Conservation (phyloP, 2,888 invertebrate species). For the Agonum fuliginosum region DNA sequence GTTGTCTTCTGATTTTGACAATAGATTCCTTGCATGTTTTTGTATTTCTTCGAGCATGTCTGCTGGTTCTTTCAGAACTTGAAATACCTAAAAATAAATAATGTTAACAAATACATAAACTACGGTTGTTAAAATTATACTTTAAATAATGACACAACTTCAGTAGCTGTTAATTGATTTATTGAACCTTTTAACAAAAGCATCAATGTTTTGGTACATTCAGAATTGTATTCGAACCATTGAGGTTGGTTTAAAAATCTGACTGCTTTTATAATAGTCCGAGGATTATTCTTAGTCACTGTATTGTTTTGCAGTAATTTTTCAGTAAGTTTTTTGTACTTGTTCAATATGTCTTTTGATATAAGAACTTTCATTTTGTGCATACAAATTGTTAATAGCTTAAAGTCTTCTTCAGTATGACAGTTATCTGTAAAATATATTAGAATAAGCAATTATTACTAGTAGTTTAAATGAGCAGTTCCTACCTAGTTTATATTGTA, state of each 20-base stretch:
- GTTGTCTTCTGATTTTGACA: slow-evolving; percentile 69
- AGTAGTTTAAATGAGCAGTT: background rate
- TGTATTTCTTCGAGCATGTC: slow-evolving; percentile 71
- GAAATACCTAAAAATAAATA: slow-evolving; percentile 70
- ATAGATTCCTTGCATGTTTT: slow-evolving; percentile 69
- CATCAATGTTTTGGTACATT: slow-evolving; percentile 70
- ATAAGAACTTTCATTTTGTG: slow-evolving; percentile 71
- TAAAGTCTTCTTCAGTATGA: slow-evolving; percentile 70
- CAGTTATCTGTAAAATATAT: slow-evolving; percentile 68
- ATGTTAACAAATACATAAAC: background rate
- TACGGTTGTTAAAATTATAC: slow-evolving; percentile 64
- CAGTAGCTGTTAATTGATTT: slow-evolving; percentile 69
- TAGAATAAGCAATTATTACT: background rate
- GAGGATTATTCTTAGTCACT: slow-evolving; percentile 66
- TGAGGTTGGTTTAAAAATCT: slow-evolving; percentile 72
- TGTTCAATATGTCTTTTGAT: slow-evolving; percentile 68
- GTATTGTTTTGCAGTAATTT: slow-evolving; percentile 68
- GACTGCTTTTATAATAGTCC: slow-evolving; percentile 68
- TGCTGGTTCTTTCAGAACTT: slow-evolving; percentile 75
- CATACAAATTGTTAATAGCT: slow-evolving; percentile 73
- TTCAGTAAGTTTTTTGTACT: slow-evolving; percentile 70
- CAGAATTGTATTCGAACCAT: slow-evolving; percentile 72
- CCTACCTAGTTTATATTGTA: slow-evolving; percentile 70
- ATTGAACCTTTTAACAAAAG: slow-evolving; percentile 70
- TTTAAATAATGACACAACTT: slow-evolving; percentile 70